phyloP scores from a whole-genome alignment of 1,140 invertebrate genomes.

The Drosophila pandora region DNA sequence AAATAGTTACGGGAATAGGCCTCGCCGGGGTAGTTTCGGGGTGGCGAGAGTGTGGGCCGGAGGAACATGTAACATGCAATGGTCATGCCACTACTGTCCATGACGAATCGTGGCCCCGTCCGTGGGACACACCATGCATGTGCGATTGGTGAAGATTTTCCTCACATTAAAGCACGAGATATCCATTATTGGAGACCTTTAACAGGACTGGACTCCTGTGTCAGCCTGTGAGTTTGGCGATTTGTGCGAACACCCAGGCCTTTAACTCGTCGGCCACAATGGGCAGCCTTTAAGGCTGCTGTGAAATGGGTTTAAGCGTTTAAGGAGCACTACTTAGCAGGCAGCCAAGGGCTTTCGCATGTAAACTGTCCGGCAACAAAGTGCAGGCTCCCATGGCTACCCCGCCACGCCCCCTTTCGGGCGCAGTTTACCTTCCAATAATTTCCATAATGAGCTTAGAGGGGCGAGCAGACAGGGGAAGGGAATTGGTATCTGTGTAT shows the following conservation, averaged over 20 bases:
- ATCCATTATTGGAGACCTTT: neutral
- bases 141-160: neutral
- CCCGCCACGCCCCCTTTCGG: slow-evolving; percentile 6
- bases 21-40: neutral
- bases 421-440: slow-evolving; percentile 25
- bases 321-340: neutral
- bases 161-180: neutral
- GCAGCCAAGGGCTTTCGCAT: neutral
- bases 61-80: slow-evolving; percentile 20
- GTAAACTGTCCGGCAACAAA: slow-evolving; percentile 17
- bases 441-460: slow-evolving; percentile 49
- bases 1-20: neutral
- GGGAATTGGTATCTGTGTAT: slow-evolving; percentile 13
- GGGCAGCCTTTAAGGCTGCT: neutral
- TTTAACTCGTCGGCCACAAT: neutral
- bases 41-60: neutral
- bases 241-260: neutral
- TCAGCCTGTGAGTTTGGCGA: neutral
- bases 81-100: slow-evolving; percentile 10
- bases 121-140: neutral
- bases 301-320: neutral
- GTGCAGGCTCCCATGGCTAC: neutral
- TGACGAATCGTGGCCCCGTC: slow-evolving; percentile 1
- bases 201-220: too few relatives aligned
- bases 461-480: neutral